A percentile compares a stretch with the other conserved stretches of the same genome.
These are phyloP conservation scores for Chymomyza costata DNA, from an alignment of 1,140 invertebrate genomes.

Conservation along the genomic window DNA sequence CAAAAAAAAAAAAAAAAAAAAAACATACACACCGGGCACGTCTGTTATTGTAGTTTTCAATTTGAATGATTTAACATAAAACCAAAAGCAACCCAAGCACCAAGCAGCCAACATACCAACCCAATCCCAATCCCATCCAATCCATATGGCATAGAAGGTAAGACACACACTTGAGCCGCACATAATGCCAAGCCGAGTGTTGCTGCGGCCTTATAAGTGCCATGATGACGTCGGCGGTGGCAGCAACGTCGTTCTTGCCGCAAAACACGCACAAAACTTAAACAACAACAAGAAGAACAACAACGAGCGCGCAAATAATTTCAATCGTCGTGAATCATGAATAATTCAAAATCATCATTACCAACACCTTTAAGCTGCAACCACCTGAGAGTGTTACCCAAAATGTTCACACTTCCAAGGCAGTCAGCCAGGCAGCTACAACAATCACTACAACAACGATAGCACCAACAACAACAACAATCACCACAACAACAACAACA, in stretches of 20 bases:
- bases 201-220: conserved; percentile 66
- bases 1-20: neutral
- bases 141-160: neutral
- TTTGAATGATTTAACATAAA: conserved; percentile 73
- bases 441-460: conserved; percentile 20
- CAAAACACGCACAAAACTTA: conserved; percentile 54
- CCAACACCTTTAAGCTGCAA: conserved; percentile 60
- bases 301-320: conserved; percentile 60
- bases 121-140: neutral
- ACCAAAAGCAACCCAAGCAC: conserved; percentile 43
- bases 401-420: conserved; percentile 69
- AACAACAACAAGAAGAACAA: conserved; percentile 16
- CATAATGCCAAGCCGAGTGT: conserved; percentile 1
- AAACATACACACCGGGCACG: conserved; percentile 26
- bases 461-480: conserved; percentile 10
- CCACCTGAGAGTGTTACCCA: conserved; percentile 65
- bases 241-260: too few species aligned
- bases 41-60: conserved; percentile 65
- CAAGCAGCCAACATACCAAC: conserved; percentile 8
- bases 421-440: conserved; percentile 36
- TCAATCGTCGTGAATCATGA: conserved; percentile 73
- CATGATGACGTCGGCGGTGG: conserved; percentile 40
- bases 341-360: conserved; percentile 73
- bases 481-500: neutral
- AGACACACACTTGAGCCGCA: neutral